Evolutionary conservation across 2,113 vertebrate genomes (phyloP), one percentile per base, ranked within the genome.

Genomic region (Megaptera novaeangliae): DNA sequence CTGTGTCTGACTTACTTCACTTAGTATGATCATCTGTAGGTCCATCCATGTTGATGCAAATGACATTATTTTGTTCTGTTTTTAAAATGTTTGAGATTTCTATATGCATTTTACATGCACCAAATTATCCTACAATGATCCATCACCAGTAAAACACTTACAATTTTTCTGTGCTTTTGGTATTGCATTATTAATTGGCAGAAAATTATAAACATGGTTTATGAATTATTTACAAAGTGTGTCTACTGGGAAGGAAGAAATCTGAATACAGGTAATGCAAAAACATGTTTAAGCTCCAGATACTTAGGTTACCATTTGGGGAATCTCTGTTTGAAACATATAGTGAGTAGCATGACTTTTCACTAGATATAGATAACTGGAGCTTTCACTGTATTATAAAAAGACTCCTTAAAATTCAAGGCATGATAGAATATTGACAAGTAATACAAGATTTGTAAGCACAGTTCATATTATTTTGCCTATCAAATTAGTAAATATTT

Each of bases 171-270:
- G 93, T 92, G 64, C 25, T 98, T 98, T 88, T 49, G 7, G 95
- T 97, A 98, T 82, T 98, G 89, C 49, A 95, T 98, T 98, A 97
- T 97, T 98, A 97, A 98, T 98, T 96, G 72, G 21, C 1, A 86
- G 21, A 80, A 82, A 49, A 68, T 95, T 98, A 82, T 94, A 96
- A 98, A 96, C 0, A 4, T 78, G 44, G 66, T 81, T 95, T 97
- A 96, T 96, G 91, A 97, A 97, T 95, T 93, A 97, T 95, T 98
- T 96, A 98, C 94, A 14, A 68, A 87, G 3, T 31, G 75, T 75
- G 9, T 95, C 63, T 21, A 0, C 25, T 94, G 81, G 31, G 84
- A 95, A 97, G 66, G 69, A 96, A 71, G 72, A 77, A 93, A 77
- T 94, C 36, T 59, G 44, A 95, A 10, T 80, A 25, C 49, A 95